phyloP scores from a whole-genome alignment of 2,113 vertebrate species.

The Piliocolobus tephrosceles region DNA sequence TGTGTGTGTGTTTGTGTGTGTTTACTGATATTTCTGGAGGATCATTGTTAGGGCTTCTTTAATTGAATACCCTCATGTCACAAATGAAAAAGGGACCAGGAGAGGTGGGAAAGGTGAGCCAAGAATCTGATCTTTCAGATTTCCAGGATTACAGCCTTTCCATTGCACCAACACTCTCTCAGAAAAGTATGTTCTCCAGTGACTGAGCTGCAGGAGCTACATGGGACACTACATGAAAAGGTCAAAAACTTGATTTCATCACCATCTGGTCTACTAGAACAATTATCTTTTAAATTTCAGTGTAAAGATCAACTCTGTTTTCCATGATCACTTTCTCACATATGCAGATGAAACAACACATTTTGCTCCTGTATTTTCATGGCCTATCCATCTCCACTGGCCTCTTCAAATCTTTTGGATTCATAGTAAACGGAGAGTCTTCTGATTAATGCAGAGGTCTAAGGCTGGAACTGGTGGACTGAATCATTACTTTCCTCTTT shows the following conservation, averaged over 20 bases:
- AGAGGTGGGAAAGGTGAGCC: not conserved
- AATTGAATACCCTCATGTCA: not conserved
- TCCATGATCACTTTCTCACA: not conserved
- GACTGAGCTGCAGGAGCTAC: not conserved
- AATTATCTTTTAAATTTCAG: not conserved
- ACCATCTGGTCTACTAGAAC: not conserved
- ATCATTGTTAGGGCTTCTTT: not conserved
- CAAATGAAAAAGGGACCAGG: not conserved
- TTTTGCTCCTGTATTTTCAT: not conserved
- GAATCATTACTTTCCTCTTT: not conserved
- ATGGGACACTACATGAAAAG: too few relatives aligned
- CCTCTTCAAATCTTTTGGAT: not conserved
- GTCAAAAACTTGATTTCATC: not conserved
- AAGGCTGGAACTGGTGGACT: not conserved
- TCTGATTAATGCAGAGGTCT: not conserved
- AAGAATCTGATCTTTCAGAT: not conserved
- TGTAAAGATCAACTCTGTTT: slow-evolving; percentile 3
- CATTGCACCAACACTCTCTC: not conserved
- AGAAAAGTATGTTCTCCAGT: not conserved
- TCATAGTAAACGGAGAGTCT: not conserved
- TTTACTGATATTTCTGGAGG: not conserved
- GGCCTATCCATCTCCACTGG: not conserved
- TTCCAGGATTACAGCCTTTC: not conserved
- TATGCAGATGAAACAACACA: not conserved
- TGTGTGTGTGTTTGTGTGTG: too few relatives aligned